Percentiles rank a stretch among this genome's conserved stretches.
These are phyloP conservation scores for Phainopepla nitens DNA, from an alignment of 2,113 vertebrate genomes.

Conservation along the genomic window DNA sequence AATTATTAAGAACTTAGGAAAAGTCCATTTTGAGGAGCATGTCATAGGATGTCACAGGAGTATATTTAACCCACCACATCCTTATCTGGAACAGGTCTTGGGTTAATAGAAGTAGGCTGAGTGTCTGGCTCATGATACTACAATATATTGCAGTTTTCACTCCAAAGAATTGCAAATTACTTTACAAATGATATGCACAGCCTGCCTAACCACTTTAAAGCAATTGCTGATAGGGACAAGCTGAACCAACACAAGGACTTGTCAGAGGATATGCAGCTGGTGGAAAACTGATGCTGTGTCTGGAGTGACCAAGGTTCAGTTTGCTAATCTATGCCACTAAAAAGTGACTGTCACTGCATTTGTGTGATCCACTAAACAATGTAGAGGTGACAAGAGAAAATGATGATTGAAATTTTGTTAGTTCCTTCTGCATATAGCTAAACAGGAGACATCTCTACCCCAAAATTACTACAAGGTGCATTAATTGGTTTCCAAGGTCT, in stretches of 20 bases:
- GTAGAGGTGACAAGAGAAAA: background rate
- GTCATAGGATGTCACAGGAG: background rate
- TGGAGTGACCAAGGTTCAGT: background rate
- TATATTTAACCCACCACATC: background rate
- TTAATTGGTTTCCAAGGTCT: background rate
- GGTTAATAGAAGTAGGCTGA: background rate
- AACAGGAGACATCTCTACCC: background rate
- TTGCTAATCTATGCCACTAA: background rate
- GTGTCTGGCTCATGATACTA: background rate
- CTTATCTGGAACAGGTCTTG: background rate
- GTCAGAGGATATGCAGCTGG: background rate
- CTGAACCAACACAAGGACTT: background rate
- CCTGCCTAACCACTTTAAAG: conserved; percentile 10
- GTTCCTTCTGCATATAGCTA: background rate
- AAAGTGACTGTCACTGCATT: background rate
- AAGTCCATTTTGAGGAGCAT: background rate
- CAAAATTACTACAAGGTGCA: background rate
- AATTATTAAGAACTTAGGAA: background rate
- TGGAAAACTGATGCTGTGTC: background rate
- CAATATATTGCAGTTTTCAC: background rate
- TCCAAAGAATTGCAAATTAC: background rate
- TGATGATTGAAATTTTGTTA: background rate
- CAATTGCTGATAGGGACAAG: background rate
- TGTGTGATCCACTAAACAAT: background rate
- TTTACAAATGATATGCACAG: background rate